A percentile compares a stretch with the other conserved stretches of the same genome.
Evolutionary conservation across 2,797 vertebrate genomes (phyloP).

Genomic region (Enteromius paludinosus): DNA sequence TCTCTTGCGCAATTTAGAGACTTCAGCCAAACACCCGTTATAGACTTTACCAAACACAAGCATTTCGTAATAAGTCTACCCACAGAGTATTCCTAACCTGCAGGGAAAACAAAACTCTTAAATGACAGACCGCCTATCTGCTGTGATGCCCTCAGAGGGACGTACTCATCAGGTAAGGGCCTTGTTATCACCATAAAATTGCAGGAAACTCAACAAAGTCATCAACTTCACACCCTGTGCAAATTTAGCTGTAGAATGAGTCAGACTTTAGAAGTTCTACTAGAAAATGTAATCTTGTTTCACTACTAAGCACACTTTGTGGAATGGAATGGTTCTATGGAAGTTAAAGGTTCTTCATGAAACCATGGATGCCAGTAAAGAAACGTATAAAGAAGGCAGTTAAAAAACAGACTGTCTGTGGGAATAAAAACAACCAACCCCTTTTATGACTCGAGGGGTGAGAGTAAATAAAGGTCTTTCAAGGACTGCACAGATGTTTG

Average conservation of each 20-base stretch:
- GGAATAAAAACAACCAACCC: conserved; percentile 2
- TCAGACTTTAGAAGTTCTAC: conserved; percentile 19
- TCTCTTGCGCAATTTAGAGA: background rate
- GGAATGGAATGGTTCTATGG: background rate
- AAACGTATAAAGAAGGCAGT: background rate
- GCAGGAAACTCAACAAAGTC: conserved; percentile 7
- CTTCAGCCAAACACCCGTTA: background rate
- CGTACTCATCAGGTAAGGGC: background rate
- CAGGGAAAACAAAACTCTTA: conserved; percentile 5
- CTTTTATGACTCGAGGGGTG: conserved; percentile 26
- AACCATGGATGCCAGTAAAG: background rate
- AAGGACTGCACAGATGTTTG: conserved; percentile 39
- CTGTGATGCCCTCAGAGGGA: background rate
- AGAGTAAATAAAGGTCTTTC: conserved; percentile 17
- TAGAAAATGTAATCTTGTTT: background rate
- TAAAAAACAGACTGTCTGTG: background rate
- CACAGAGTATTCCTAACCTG: background rate
- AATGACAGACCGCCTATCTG: background rate
- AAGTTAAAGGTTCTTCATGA: background rate
- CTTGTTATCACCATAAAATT: conserved; percentile 24
- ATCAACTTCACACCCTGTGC: conserved; percentile 1
- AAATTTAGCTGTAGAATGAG: background rate
- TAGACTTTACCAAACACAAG: background rate
- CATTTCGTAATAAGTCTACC: background rate
- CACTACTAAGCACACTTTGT: background rate